A percentile compares a stretch with the other conserved stretches of the same genome.
Evolutionary conservation across 1,140 invertebrate genomes (phyloP).

Genomic region (Drosophila sechellia): DNA sequence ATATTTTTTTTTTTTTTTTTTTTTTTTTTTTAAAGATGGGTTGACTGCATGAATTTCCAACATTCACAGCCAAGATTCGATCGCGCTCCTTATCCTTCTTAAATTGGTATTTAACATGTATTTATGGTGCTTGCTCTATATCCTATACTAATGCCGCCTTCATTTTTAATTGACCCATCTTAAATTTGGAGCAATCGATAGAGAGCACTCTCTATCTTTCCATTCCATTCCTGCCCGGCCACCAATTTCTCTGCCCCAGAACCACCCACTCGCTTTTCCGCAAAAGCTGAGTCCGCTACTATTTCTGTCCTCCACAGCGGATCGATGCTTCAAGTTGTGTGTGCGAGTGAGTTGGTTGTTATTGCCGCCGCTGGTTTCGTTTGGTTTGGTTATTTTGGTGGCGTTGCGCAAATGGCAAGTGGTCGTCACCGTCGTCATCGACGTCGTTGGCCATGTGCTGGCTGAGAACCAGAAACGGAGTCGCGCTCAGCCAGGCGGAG

Average conservation of each 20-base stretch:
- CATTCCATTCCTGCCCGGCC: background rate
- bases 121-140: background rate
- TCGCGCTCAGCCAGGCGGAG: constrained; percentile 42
- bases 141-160: constrained; percentile 5
- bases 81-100: background rate
- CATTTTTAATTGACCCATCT: constrained; percentile 30
- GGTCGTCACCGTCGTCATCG: constrained; percentile 43
- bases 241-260: constrained; percentile 6
- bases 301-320: constrained; percentile 56
- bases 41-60: too few relatives aligned
- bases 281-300: constrained; percentile 34
- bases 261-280: constrained; percentile 38
- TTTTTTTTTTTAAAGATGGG: too few relatives aligned
- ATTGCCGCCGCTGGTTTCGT: constrained; percentile 22
- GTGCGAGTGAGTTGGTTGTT: constrained; percentile 39
- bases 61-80: background rate
- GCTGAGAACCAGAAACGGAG: constrained; percentile 57
- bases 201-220: constrained; percentile 9
- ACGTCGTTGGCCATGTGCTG: constrained; percentile 24
- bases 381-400: constrained; percentile 44
- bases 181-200: constrained; percentile 27
- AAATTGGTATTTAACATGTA: background rate
- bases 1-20: too few relatives aligned
- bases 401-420: constrained; percentile 76
- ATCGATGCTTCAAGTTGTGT: constrained; percentile 37